Evolutionary conservation across 2,113 vertebrate genomes (phyloP), one percentile per base, ranked within the genome.

Genomic region (Rhynchomys soricoides): DNA sequence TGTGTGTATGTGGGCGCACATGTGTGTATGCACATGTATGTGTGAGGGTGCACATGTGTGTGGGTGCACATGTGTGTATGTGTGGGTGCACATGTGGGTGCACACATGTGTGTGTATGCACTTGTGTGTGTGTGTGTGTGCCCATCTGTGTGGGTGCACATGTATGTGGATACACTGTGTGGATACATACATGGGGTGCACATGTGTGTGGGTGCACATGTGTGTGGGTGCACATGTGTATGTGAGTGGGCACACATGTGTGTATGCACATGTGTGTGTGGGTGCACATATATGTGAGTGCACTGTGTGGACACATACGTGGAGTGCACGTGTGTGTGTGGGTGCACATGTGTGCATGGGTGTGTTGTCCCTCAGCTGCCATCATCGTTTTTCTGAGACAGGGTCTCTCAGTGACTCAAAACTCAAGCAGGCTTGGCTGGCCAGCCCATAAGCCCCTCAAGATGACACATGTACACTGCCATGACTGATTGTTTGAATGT

Each of bases 151-250:
- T 55, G 52, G 52, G 52, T 55, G 52, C 52, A 55, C 52, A 55
- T 59, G 21, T 59, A 5, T 59, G 57, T 59, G 21, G 21, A 5
- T 59, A 3, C 17, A 22, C 10, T 55, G 79, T 17, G 73, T 10
- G 73, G 0, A 8, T 0, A 26, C 11, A 3, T 1, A 8, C 2
- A 7, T 11, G 7, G 79, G 17, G 26, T 29, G 9, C 1, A 15
- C 1, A 7, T 5, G 2, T 55, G 75, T 7, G 73, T 11, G 57
- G 57, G 10, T 45, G 40, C 48, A 52, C 43, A 45, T 48, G 24
- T 29, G 12, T 24, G 12, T 48, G 13, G 12, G n/a, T 11, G 74
- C 24, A 43, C 19, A 59, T 45, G 59, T 62, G 81, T 12, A 13
- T 59, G 81, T 9, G 73, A 4, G 22, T 12, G 19, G n/a, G n/a